Conservation (phyloP, 2,797 vertebrate species). For the Anas capensis region DNA sequence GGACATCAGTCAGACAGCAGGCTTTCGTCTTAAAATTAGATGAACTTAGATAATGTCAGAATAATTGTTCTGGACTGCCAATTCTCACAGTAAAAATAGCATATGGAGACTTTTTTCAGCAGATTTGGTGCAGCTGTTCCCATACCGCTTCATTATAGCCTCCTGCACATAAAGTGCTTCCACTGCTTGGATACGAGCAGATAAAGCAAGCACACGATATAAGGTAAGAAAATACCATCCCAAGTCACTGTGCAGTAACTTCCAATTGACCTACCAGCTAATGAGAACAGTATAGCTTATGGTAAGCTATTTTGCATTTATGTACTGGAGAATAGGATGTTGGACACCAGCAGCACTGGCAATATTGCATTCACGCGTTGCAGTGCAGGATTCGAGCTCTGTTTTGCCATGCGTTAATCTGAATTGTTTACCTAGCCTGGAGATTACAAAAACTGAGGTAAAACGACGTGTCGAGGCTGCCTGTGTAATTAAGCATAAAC, state of each 20-base stretch:
- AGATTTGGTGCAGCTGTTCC: slow-evolving; percentile 27
- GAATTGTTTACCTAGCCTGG: background rate
- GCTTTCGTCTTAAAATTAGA: slow-evolving; percentile 26
- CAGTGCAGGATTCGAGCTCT: background rate
- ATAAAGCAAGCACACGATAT: background rate
- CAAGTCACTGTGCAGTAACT: background rate
- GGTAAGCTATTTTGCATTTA: background rate
- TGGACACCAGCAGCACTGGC: background rate
- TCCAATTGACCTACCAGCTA: background rate
- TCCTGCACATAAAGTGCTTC: background rate
- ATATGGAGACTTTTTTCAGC: background rate
- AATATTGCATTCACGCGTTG: background rate
- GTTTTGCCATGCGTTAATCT: background rate
- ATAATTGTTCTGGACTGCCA: slow-evolving; percentile 34
- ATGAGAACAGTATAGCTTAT: background rate
- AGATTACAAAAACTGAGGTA: background rate
- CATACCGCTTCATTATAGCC: background rate
- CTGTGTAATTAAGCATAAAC: background rate
- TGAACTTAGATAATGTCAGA: background rate
- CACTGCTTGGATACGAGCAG: background rate
- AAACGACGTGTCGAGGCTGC: background rate
- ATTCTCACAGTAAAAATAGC: slow-evolving; percentile 30
- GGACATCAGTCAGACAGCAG: background rate
- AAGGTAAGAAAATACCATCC: slow-evolving; percentile 16
- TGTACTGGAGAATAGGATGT: background rate